phyloP scores from a whole-genome alignment of 2,113 vertebrate genomes.

The Xiphophorus hellerii region DNA sequence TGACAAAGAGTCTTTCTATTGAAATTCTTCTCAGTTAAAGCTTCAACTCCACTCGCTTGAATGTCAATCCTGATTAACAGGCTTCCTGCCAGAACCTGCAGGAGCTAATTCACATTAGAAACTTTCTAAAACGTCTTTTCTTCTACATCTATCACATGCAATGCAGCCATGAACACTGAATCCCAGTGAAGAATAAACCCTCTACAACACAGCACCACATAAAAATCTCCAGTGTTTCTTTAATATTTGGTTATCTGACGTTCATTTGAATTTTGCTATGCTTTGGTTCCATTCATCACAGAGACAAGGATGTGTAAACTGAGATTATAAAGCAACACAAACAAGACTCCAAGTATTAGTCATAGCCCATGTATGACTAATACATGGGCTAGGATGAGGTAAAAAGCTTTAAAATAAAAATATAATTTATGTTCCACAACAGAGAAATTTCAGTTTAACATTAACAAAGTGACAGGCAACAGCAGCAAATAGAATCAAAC shows the following conservation, averaged over 20 bases:
- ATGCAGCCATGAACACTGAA: not conserved
- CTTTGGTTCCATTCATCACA: conserved; percentile 17
- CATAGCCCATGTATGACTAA: conserved; percentile 7
- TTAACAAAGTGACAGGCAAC: too few species aligned
- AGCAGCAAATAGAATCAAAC: too few species aligned
- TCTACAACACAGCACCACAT: not conserved
- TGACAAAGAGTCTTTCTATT: conserved; percentile 20
- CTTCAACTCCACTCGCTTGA: conserved; percentile 7
- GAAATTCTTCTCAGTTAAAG: conserved; percentile 14
- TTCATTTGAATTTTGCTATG: conserved; percentile 55
- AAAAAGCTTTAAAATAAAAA: not conserved
- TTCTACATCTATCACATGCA: not conserved
- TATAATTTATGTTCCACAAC: too few species aligned
- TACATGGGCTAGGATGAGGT: conserved; percentile 15
- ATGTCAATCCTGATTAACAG: conserved; percentile 25
- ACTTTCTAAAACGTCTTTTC: conserved; percentile 10
- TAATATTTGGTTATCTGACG: conserved; percentile 47
- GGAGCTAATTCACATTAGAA: conserved; percentile 39
- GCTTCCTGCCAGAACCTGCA: conserved; percentile 33
- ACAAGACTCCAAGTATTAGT: conserved; percentile 40
- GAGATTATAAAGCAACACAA: conserved; percentile 31
- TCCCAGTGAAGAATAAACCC: not conserved
- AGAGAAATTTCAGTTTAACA: too few species aligned
- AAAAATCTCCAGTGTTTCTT: conserved; percentile 37
- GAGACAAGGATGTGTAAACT: conserved; percentile 45